Conservation (phyloP, 1,140 invertebrate species). For the Lepidurus couesii region DNA sequence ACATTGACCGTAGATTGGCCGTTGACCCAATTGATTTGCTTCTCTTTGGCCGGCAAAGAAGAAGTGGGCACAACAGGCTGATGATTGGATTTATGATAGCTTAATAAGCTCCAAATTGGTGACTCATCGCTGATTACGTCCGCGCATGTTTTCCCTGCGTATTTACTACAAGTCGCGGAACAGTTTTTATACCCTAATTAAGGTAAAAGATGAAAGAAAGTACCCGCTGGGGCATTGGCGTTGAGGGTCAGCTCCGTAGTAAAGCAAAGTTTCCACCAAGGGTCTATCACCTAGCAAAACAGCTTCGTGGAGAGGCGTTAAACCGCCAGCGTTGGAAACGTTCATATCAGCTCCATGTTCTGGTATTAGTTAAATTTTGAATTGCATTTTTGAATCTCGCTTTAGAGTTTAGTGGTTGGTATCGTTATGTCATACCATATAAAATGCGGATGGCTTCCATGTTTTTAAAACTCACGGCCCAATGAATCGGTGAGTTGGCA, state of each 20-base stretch:
- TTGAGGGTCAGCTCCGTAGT: conserved; percentile 21
- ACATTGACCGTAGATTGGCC: not conserved
- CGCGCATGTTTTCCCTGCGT: conserved; percentile 19
- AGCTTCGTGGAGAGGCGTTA: conserved; percentile 33
- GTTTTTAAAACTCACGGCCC: conserved; percentile 31
- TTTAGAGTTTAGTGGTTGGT: too few relatives aligned
- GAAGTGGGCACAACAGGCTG: not conserved
- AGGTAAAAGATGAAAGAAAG: not conserved
- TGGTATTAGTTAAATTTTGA: not conserved
- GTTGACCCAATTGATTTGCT: not conserved
- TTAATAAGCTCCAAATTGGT: conserved; percentile 12
- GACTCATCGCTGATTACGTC: conserved; percentile 26
- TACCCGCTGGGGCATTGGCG: not conserved
- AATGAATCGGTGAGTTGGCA: conserved; percentile 29
- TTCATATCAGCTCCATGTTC: conserved; percentile 26
- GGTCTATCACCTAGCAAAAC: conserved; percentile 14
- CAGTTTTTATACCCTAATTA: not conserved
- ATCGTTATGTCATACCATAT: conserved; percentile 19
- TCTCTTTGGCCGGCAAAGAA: not conserved
- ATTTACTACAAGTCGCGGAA: not conserved
- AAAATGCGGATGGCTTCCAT: conserved; percentile 27
- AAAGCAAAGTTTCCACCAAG: conserved; percentile 25
- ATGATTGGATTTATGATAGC: not conserved
- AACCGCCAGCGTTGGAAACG: conserved; percentile 23
- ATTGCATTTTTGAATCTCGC: too few relatives aligned